These are phyloP conservation scores for Larimichthys crocea DNA, from an alignment of 2,113 vertebrate species.

Conservation along the genomic window DNA sequence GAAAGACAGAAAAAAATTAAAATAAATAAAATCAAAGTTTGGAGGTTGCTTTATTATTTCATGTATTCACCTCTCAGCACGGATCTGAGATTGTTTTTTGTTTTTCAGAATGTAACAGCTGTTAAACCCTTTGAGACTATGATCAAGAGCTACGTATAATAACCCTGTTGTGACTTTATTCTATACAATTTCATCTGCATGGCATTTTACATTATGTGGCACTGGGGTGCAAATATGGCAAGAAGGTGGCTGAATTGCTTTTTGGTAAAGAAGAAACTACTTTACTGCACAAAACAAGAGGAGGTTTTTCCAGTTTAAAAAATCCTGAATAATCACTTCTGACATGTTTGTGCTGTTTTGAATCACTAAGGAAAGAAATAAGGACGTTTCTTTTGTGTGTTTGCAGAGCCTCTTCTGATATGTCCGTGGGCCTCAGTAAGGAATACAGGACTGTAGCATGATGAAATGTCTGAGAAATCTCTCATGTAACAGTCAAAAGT, in stretches of 20 bases:
- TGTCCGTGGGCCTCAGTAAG: neutral
- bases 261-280: neutral
- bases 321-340: neutral
- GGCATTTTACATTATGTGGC: neutral
- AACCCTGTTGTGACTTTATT: neutral
- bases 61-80: neutral
- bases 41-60: too few relatives aligned
- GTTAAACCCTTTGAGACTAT: neutral
- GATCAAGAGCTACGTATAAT: neutral
- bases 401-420: neutral
- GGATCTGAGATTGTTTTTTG: neutral
- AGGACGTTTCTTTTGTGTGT: neutral
- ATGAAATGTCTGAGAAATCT: neutral
- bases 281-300: neutral
- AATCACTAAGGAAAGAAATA: neutral
- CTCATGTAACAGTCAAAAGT: neutral
- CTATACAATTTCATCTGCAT: neutral
- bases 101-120: neutral
- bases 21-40: neutral
- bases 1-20: neutral
- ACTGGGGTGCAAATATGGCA: neutral
- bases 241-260: neutral
- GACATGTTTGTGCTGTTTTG: neutral
- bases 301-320: neutral
- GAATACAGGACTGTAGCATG: neutral